phyloP scores from a whole-genome alignment of 2,113 vertebrate species.

The Parus major region DNA sequence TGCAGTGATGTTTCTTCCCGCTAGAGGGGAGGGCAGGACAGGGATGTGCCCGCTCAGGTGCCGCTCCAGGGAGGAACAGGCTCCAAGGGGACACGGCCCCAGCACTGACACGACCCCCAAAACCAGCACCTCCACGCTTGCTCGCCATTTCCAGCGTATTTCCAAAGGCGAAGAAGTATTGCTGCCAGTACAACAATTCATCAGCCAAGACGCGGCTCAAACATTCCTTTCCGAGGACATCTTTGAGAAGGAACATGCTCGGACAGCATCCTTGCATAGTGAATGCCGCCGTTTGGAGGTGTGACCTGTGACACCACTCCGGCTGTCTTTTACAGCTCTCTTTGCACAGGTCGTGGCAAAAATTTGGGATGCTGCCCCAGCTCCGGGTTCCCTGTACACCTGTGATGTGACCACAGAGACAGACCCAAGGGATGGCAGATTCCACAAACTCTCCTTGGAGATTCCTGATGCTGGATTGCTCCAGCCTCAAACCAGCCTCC shows the following conservation, averaged over 20 bases:
- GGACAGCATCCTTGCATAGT: not conserved
- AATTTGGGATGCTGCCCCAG: not conserved
- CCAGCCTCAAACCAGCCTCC: not conserved
- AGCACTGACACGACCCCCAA: accelerated
- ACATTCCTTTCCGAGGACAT: not conserved
- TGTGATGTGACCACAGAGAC: not conserved
- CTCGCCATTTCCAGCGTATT: not conserved
- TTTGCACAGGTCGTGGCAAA: accelerated
- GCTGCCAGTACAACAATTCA: not conserved
- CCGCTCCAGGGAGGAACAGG: not conserved
- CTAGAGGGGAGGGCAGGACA: conserved; percentile 67
- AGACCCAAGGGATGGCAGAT: not conserved
- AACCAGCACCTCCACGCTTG: not conserved
- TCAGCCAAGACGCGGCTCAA: not conserved
- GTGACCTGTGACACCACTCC: not conserved
- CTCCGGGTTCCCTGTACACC: not conserved
- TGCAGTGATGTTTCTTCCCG: conserved; percentile 26
- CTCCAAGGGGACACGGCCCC: not conserved
- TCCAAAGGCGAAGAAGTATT: not conserved
- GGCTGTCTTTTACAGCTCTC: not conserved
- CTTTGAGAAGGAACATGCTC: not conserved
- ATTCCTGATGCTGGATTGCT: not conserved
- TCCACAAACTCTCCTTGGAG: not conserved
- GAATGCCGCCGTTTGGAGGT: not conserved
- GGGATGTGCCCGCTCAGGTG: not conserved